A percentile compares a stretch with the other conserved stretches of the same genome.
phyloP scores from a whole-genome alignment of 1,140 invertebrate species.

The Gonioctena quinquepunctata region DNA sequence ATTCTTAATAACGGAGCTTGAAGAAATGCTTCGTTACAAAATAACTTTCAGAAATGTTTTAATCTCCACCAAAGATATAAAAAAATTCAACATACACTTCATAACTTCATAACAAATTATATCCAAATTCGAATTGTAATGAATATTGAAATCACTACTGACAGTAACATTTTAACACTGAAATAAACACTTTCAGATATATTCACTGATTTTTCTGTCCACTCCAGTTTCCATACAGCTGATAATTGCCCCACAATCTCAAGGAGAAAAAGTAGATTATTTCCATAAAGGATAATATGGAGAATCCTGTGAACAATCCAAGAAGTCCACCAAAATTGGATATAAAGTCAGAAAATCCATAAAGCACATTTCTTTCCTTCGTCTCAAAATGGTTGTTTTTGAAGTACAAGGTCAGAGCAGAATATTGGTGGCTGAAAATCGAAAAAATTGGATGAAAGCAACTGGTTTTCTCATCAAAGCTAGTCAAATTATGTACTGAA shows the following conservation, averaged over 20 bases:
- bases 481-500: too few species aligned
- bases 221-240: not conserved
- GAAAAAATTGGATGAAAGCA: too few species aligned
- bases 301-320: conserved; percentile 70
- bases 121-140: too few species aligned
- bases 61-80: too few species aligned
- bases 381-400: conserved; percentile 7
- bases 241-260: conserved; percentile 49
- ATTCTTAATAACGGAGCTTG: too few species aligned
- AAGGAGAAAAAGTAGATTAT: conserved; percentile 66
- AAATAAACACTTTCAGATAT: not conserved
- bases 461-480: too few species aligned
- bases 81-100: too few species aligned
- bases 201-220: not conserved
- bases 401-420: not conserved
- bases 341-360: conserved; percentile 66
- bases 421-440: conserved; percentile 6
- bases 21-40: too few species aligned
- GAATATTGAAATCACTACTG: too few species aligned
- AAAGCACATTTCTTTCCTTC: conserved; percentile 62
- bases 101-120: too few species aligned
- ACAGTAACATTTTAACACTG: too few species aligned
- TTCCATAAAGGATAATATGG: conserved; percentile 66
- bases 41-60: too few species aligned
- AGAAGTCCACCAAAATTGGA: conserved; percentile 69